These are phyloP conservation scores for Tympanoctomys barrerae DNA, from an alignment of 2,797 vertebrate species.

Conservation along the genomic window DNA sequence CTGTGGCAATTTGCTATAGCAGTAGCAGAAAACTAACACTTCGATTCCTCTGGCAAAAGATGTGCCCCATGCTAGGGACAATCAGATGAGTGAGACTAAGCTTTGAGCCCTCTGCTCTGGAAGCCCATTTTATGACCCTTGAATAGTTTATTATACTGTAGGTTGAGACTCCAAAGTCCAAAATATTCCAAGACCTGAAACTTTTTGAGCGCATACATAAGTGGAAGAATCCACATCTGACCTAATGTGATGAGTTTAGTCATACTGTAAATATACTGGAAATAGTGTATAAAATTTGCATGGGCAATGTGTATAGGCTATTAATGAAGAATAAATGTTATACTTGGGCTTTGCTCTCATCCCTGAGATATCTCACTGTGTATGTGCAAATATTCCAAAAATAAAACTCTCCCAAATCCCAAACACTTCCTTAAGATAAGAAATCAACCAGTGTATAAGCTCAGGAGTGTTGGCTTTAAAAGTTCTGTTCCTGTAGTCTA, in stretches of 20 bases:
- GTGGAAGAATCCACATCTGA: not conserved
- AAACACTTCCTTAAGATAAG: not conserved
- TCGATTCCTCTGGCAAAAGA: not conserved
- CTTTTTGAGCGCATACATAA: not conserved
- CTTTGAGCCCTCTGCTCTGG: not conserved
- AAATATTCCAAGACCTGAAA: not conserved
- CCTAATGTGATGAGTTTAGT: not conserved
- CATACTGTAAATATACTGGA: not conserved
- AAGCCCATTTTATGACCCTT: not conserved
- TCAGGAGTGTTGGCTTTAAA: not conserved
- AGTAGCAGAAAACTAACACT: not conserved
- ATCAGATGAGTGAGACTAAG: not conserved
- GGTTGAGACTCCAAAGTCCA: not conserved
- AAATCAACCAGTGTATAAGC: not conserved
- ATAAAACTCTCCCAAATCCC: not conserved
- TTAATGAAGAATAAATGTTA: not conserved
- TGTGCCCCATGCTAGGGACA: not conserved
- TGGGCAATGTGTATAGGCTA: not conserved
- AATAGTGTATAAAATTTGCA: not conserved
- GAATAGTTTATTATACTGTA: not conserved
- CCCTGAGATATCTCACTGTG: not conserved
- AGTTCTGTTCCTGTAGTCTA: not conserved
- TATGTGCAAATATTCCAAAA: not conserved
- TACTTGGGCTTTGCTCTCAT: not conserved
- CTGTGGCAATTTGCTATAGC: not conserved